Base-by-base conservation (phyloP, 2,113 vertebrate species). In the Aptenodytes patagonicus region DNA sequence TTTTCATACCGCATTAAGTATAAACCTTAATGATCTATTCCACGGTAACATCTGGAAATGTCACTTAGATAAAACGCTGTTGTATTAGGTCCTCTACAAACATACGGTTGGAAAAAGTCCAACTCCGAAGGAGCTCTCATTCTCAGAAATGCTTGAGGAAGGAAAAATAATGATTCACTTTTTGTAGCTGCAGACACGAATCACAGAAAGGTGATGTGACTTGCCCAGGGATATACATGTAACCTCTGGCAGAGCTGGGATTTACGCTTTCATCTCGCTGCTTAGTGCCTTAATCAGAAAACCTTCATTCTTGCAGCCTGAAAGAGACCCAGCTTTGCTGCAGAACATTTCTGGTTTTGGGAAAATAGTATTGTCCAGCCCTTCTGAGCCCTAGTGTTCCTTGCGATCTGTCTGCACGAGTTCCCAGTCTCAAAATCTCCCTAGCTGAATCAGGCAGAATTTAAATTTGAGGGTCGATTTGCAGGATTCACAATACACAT, bases 141-240 rank as follows among this genome's bases (percentile, higher is more conserved):
- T 87, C 57, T 82, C 68, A 83, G 44, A 95, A 91, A 83, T 42
- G 54, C 70, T 94, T 26, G 40, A 87, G 69, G 83, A 95, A 65
- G 22, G 61, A 69, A 76, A 95, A 97, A 94, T 82, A 95, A 95
- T 89, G 69, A 93, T 78, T 77, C 9, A 1, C 7, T 79, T 84
- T 92, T 58, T 46, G 70, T 87, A 87, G 78, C 32, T 83, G 70
- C 40, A 85, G 83, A 91, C 72, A 79, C 13, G 22, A 92, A 83
- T 79, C 80, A 92, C 70, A 70, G 89, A 79, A 76, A 87, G 83
- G 80, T 94, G 91, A 92, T 73, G 54, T 83, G 70, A 94, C 77
- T 97, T 91, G 94, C 94, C 81, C 87, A 87, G 78, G 83, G 81
- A 76, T 62, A 79, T 69, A 95, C 86, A 91, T 7, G 73, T 13